Base-by-base conservation (phyloP, 2,888 invertebrate species). In the Orchesellides sinensis region DNA sequence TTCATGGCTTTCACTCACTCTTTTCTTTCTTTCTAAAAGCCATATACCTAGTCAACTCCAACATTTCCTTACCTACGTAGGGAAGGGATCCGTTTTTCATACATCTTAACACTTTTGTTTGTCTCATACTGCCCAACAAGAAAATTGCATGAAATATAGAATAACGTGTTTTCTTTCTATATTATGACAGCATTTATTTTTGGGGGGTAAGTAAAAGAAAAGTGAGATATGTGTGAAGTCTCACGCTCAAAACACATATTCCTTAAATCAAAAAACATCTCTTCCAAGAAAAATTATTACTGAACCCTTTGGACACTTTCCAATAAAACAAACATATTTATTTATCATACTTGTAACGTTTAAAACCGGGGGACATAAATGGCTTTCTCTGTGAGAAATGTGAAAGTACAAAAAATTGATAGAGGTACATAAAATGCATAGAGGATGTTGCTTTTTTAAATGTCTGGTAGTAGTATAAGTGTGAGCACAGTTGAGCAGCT, bases 291-390 rank as follows among this genome's bases (percentile, higher is more conserved):
- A 40, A 19, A 59, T 25, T 10, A 59, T 69, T 17, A 29, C 29
- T 32, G 32, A 27, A 29, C 72, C 63, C 70, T 70, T 72, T 80
- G 80, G 80, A 80, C 72, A 66, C 54, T 47, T 65, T 73, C 80
- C 80, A 80, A 73, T 80, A 80, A 79, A 72, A 79, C 72, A 79
- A 79, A 79, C 52, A 80, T 65, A 52, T 72, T 63, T 78, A 79
- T 79, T 79, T 70, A 72, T 63, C 61, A 69, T 69, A 17, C 54
- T n/a, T 21, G 23, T 21, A 54, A 47, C 21, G 32, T 63, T 65
- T 21, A 59, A 59, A 59, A 59, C n/a, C 0, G 23, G 56, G 0
- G 35, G 54, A 70, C 59, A 59, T 63, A 59, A 73, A 73, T 2
- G 19, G 12, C 4, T 8, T n/a, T 29, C 61, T 19, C 21, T 19